These are phyloP conservation scores for Chaetodon auriga DNA, from an alignment of 2,113 vertebrate species.

Conservation along the genomic window DNA sequence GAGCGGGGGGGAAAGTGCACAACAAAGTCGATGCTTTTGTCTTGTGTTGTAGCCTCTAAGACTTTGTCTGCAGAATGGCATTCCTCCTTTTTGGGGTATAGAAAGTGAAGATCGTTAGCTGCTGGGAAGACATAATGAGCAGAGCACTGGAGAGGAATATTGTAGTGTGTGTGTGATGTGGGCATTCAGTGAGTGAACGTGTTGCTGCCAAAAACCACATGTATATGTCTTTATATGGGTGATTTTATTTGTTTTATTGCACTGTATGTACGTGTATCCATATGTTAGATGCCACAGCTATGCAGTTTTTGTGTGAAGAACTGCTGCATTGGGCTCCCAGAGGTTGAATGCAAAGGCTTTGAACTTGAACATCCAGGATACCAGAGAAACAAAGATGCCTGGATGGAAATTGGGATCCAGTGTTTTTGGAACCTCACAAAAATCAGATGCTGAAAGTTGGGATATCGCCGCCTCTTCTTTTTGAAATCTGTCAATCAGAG, in stretches of 20 bases:
- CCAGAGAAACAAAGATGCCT: not conserved
- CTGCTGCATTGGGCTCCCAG: too few species aligned
- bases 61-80: slow-evolving; percentile 37
- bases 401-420: not conserved
- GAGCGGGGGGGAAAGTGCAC: slow-evolving; percentile 2
- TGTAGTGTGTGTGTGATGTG: not conserved
- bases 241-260: not conserved
- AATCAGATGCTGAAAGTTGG: not conserved
- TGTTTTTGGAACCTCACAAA: not conserved
- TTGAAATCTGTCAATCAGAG: not conserved
- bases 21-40: slow-evolving; percentile 53
- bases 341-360: too few species aligned
- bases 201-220: not conserved
- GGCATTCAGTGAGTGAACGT: not conserved
- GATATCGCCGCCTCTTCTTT: not conserved
- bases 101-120: slow-evolving; percentile 59
- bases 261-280: not conserved
- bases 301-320: not conserved
- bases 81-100: slow-evolving; percentile 41
- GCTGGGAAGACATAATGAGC: slow-evolving; percentile 55
- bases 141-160: slow-evolving; percentile 27
- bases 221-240: too few species aligned
- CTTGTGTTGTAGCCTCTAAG: slow-evolving; percentile 35
- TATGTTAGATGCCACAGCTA: not conserved
- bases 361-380: not conserved